Evolutionary conservation across 2,113 vertebrate genomes (phyloP).

Genomic region (Osmerus mordax): DNA sequence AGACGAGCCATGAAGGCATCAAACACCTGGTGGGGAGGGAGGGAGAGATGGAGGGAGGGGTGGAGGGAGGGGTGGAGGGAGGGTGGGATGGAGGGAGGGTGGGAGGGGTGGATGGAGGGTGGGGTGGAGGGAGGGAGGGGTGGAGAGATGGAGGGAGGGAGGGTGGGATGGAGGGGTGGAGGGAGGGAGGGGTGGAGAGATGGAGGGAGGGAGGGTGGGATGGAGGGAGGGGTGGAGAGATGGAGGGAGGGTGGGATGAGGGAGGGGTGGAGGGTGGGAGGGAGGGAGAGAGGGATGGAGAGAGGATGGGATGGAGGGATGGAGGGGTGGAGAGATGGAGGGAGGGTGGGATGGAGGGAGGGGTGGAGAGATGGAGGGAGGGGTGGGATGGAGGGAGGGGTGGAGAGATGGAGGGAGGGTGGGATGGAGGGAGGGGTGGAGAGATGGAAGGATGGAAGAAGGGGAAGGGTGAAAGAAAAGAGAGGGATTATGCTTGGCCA

Average conservation of each 20-base stretch:
- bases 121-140: no score
- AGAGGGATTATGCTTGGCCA: no score
- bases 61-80: neutral
- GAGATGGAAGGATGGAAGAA: neutral
- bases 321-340: neutral
- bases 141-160: no score
- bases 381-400: neutral
- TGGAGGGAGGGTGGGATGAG: no score
- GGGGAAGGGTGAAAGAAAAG: neutral
- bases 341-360: neutral
- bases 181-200: no score
- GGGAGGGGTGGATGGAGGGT: no score
- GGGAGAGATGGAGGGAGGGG: neutral
- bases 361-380: neutral
- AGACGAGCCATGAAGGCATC: conserved; percentile 87
- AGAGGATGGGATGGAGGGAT: neutral
- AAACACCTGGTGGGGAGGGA: conserved; percentile 76
- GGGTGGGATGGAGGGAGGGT: no score
- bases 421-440: neutral
- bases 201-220: no score
- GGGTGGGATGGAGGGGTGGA: no score
- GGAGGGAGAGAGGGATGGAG: neutral
- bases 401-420: neutral
- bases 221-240: no score
- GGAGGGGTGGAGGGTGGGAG: no score